Conservation (phyloP, 2,113 vertebrate species). For the Anarhynchus alexandrinus region DNA sequence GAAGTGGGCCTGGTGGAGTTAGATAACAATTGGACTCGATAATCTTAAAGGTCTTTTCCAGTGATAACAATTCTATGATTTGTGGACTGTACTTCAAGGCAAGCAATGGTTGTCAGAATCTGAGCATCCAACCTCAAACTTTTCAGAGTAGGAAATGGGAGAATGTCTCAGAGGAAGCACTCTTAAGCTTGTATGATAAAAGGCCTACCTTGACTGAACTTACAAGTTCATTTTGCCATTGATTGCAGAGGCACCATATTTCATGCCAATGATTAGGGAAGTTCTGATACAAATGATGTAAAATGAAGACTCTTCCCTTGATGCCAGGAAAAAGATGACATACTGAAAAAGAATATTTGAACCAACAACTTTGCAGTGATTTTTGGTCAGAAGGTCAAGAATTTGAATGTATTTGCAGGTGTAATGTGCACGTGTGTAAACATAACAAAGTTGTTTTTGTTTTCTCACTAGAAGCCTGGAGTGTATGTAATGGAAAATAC, state of each 20-base stretch:
- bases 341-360: background rate
- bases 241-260: fast-evolving
- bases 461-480: background rate
- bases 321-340: background rate
- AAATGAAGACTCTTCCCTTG: background rate
- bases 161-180: background rate
- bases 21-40: no score
- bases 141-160: background rate
- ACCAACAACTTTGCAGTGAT: background rate
- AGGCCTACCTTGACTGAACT: background rate
- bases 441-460: background rate
- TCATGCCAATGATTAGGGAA: background rate
- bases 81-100: background rate
- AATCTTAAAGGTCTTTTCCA: no score
- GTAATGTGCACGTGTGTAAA: background rate
- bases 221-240: background rate
- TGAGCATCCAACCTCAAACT: background rate
- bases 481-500: background rate
- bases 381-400: background rate
- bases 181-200: background rate
- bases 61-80: background rate
- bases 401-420: background rate
- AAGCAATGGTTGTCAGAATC: background rate
- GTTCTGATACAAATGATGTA: background rate
- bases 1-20: no score